Evolutionary conservation across 1,140 invertebrate genomes (phyloP), one percentile per base, ranked within the genome.

Genomic region (Pectinophora gossypiella): DNA sequence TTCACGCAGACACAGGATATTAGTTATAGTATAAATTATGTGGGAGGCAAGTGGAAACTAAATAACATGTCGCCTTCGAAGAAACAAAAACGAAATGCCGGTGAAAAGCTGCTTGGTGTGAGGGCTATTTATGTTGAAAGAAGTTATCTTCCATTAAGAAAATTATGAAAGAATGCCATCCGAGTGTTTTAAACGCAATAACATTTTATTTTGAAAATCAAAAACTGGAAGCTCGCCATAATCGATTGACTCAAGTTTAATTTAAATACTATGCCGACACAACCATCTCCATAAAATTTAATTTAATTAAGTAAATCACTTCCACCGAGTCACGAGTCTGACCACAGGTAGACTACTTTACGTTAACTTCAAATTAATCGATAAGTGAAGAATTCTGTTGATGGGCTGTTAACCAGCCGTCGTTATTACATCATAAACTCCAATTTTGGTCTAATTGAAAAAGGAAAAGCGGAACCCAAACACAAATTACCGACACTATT

Each of bases 401-500:
- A 65, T 56, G 52, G 64, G 61, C 61, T 56, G 56, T 61, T 67
- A 62, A 69, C 61, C 60, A 59, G 58, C 57, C 61, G 44, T 59
- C 49, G 54, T 62, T 64, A 62, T 76, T 72, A 70, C 63, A 71
- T 56, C 66, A 75, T 69, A 66, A 75, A 72, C 56, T 62, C 61
- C 74, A 76, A 77, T 85, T 85, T 83, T 51, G 54, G 48, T 64
- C 64, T 85, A 83, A 86, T 86, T 86, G 83, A 86, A 85, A 86
- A 85, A 65, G 57, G 68, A 77, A 85, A 84, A 82, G 63, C 64
- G 74, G 66, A 68, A 71, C 65, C 58, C 67, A 68, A 58, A 68
- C 74, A 80, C 79, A 85, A 85, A 85, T 86, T 86, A 86, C 72
- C 61, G 75, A 85, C 81, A 86, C 83, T 85, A 86, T 63, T n/a